Evolutionary conservation across 2,888 invertebrate species (phyloP).

Genomic region (Trilocha varians): DNA sequence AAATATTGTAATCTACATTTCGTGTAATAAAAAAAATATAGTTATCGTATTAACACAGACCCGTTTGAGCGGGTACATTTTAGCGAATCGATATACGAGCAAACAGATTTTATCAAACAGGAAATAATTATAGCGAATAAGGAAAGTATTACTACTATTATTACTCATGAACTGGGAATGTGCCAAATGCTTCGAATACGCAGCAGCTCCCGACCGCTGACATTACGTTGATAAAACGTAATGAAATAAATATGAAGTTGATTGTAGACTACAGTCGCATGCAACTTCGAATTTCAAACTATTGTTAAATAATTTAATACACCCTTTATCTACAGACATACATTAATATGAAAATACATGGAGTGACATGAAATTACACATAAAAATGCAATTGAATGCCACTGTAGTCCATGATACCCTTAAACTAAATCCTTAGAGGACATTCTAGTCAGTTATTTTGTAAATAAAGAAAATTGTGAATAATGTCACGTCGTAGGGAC

Average conservation of each 20-base stretch:
- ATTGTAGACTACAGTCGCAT: conserved; percentile 50
- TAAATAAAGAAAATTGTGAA: conserved; percentile 68
- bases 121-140: conserved; percentile 39
- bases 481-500: conserved; percentile 59
- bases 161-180: conserved; percentile 57
- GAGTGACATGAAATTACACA: no score
- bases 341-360: no score
- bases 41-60: conserved; percentile 11
- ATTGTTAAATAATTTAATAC: no score
- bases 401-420: no score
- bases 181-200: conserved; percentile 62
- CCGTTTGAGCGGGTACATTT: conserved; percentile 12
- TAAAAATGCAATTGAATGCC: no score
- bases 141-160: conserved; percentile 43
- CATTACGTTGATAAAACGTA: conserved; percentile 51
- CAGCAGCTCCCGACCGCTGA: conserved; percentile 49
- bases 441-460: conserved; percentile 64
- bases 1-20: conserved; percentile 40
- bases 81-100: conserved; percentile 21
- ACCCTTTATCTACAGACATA: no score
- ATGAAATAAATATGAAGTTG: conserved; percentile 31
- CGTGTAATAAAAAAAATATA: conserved; percentile 24
- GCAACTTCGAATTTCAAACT: no score
- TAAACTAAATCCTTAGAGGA: conserved; percentile 56
- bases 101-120: conserved; percentile 39